Percentiles rank a stretch among this genome's conserved stretches.
These are phyloP conservation scores for Rhogogaster chlorosoma DNA, from an alignment of 2,888 invertebrate genomes.

Conservation along the genomic window DNA sequence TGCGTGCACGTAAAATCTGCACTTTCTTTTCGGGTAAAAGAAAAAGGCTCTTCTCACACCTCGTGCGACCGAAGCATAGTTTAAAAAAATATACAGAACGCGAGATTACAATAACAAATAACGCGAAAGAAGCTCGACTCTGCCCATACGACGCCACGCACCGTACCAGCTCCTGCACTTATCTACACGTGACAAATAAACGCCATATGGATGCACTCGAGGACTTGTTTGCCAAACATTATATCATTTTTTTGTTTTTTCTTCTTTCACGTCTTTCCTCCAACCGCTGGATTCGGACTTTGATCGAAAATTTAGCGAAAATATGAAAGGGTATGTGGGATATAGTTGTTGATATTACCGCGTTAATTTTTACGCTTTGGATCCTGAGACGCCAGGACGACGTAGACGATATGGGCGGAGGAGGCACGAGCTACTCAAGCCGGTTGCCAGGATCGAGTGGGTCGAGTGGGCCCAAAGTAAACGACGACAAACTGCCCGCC, in stretches of 20 bases:
- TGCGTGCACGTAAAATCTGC: not conserved
- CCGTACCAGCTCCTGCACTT: not conserved
- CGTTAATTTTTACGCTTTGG: not conserved
- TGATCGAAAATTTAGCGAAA: no score
- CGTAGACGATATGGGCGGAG: slow-evolving; percentile 1
- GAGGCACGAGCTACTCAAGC: slow-evolving; percentile 43
- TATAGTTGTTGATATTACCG: not conserved
- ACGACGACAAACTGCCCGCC: slow-evolving; percentile 47
- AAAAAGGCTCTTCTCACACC: slow-evolving; percentile 76
- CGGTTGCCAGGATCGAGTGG: slow-evolving; percentile 41
- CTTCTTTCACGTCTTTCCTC: no score
- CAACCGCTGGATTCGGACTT: no score
- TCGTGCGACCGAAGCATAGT: slow-evolving; percentile 72
- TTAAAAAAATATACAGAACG: slow-evolving; percentile 72
- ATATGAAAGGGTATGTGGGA: no score
- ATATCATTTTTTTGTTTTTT: not conserved
- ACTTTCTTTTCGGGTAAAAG: not conserved
- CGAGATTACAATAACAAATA: slow-evolving; percentile 77
- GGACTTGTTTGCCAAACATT: slow-evolving; percentile 38
- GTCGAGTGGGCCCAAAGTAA: slow-evolving; percentile 44
- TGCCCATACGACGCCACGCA: not conserved
- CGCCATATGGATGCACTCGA: slow-evolving; percentile 38
- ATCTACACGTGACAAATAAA: slow-evolving; percentile 44
- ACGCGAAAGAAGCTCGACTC: slow-evolving; percentile 21
- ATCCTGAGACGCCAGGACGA: not conserved